Base-by-base conservation (phyloP, 2,797 vertebrate species). In the Hybognathus amarus region DNA sequence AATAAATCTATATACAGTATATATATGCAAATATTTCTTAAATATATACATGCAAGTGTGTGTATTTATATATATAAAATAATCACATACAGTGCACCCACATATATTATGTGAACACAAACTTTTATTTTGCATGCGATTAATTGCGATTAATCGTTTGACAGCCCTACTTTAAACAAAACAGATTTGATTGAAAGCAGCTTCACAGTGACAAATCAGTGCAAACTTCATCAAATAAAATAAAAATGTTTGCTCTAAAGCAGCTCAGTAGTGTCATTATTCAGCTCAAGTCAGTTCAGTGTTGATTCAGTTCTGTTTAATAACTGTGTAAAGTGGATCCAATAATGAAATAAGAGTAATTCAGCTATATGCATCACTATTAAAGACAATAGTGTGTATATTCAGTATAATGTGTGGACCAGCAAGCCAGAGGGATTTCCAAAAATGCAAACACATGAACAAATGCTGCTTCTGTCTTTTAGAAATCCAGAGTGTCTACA, bases 401-500 rank as follows among this genome's bases (percentile, higher is more conserved):
- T 40, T 10, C 9, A 42, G 10, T 45, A 70, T 71, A 50, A 30
- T 71, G 24, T 6, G 1, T 17, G 7, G 9, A 73, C 9, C 45
- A 30, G 17, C 20, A 52, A 27, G 52, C 59, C 15, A 42, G 5
- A 59, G 6, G 30, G 63, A 27, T 12, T 36, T 66, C 15, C 59
- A 64, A 66, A 82, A 63, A 45, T 24, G 0, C n/a, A 9, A 69
- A 24, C 40, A 17, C 24, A 50, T 1, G n/a, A 52, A 11, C 36
- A 38, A 56, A 24, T 2, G 0, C 27, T 33, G 18, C 10, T 64
- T 77, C 27, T 66, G 6, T 45, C 84, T 83, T 85, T 33, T 93
- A 99, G 98, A 99, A 97, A 95, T 99, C 98, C 54, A 97, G 97
- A 91, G 98, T 99, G 79, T 99, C 98, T 63, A 99, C 98, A 0